phyloP scores from a whole-genome alignment of 2,113 vertebrate genomes.

The Suricata suricatta region DNA sequence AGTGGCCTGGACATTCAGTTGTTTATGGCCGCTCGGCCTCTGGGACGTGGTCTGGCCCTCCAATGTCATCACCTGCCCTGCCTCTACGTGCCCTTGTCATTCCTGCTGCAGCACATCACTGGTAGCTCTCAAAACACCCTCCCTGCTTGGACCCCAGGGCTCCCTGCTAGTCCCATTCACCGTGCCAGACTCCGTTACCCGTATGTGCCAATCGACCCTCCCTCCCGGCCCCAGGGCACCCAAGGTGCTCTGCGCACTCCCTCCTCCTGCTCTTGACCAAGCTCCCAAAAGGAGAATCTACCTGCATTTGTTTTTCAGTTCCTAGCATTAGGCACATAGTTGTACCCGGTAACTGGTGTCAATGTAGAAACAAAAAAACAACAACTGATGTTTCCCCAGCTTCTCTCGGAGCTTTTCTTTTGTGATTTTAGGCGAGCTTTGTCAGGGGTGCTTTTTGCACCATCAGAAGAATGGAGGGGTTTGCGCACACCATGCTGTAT shows the following conservation, averaged over 20 bases:
- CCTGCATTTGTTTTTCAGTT: background rate
- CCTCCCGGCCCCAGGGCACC: background rate
- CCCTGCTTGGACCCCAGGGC: background rate
- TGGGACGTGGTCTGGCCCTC: background rate
- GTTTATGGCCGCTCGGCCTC: background rate
- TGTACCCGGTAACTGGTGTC: background rate
- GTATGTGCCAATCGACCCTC: background rate
- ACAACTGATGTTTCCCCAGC: background rate
- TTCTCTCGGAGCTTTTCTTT: background rate
- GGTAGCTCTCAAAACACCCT: background rate
- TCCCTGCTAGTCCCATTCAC: background rate
- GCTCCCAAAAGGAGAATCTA: background rate
- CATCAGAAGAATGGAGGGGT: background rate
- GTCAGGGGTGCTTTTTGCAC: background rate
- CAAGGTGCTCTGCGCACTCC: background rate
- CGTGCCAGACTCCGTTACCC: background rate
- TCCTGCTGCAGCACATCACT: background rate
- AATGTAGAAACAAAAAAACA: background rate
- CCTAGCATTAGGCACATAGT: background rate
- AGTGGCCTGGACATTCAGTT: no score
- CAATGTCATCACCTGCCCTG: accelerated
- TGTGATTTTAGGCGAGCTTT: background rate
- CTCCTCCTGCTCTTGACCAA: background rate
- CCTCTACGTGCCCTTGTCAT: accelerated
- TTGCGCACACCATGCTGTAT: background rate